Percentiles rank a stretch among this genome's conserved stretches.
These are phyloP conservation scores for Zaprionus lachaisei DNA, from an alignment of 1,140 invertebrate species.

Conservation along the genomic window DNA sequence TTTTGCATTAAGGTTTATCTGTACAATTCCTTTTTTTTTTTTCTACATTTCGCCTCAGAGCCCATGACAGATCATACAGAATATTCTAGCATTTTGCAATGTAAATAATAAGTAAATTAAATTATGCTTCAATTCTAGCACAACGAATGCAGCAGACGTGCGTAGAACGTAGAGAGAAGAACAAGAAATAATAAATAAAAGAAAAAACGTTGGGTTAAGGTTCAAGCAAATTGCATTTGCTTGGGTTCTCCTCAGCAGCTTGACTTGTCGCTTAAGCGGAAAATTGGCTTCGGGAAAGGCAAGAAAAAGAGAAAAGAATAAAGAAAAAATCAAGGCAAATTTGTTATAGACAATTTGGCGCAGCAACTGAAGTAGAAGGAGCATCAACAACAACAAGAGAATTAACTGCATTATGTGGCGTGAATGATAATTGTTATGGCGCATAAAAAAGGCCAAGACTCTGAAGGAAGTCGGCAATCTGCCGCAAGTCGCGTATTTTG, in stretches of 20 bases:
- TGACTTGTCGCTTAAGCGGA: constrained; percentile 76
- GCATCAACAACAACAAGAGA: constrained; percentile 9
- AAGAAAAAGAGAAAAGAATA: background rate
- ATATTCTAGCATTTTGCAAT: constrained; percentile 12
- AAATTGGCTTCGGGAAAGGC: constrained; percentile 51
- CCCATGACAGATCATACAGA: constrained; percentile 5
- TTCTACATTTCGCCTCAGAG: constrained; percentile 12
- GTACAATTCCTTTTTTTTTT: too few species aligned
- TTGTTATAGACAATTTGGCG: constrained; percentile 48
- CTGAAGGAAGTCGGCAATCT: constrained; percentile 24
- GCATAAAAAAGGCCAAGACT: constrained; percentile 10
- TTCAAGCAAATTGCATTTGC: constrained; percentile 77
- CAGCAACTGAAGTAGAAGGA: background rate
- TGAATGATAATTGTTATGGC: constrained; percentile 37
- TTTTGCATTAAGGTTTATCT: too few species aligned
- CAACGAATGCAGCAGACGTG: constrained; percentile 65
- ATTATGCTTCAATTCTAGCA: constrained; percentile 43
- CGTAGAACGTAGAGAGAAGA: constrained; percentile 24
- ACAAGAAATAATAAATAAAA: constrained; percentile 6
- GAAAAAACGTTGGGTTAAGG: constrained; percentile 53
- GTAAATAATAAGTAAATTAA: constrained; percentile 34
- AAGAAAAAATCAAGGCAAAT: constrained; percentile 18
- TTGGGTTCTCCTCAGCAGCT: constrained; percentile 18
- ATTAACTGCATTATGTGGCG: constrained; percentile 34
- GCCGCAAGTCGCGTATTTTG: constrained; percentile 47